A percentile compares a stretch with the other conserved stretches of the same genome.
Conservation (phyloP, 2,113 vertebrate species). For the Lates calcarifer region DNA sequence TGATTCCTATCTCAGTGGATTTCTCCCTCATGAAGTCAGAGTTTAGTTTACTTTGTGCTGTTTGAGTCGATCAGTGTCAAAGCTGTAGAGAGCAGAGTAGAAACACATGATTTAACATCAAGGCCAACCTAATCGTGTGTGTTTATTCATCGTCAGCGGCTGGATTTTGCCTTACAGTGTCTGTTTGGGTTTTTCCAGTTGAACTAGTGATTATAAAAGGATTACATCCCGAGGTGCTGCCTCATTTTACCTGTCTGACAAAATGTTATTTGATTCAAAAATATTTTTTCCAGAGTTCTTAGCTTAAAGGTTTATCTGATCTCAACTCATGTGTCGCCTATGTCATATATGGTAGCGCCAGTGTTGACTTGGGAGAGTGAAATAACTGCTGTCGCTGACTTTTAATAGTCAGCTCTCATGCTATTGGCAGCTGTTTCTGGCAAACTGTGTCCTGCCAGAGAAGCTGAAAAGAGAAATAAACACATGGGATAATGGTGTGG, state of each 20-base stretch:
- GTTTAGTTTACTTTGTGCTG: background rate
- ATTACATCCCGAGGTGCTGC: slow-evolving; percentile 25
- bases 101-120: slow-evolving; percentile 7
- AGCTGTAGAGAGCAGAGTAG: background rate
- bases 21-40: slow-evolving; percentile 27
- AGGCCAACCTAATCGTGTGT: background rate
- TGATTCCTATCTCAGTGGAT: slow-evolving; percentile 3
- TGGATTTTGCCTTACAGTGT: background rate
- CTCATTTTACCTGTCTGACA: background rate
- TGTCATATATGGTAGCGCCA: background rate
- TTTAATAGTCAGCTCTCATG: background rate
- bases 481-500: background rate
- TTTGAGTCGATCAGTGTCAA: slow-evolving; percentile 33
- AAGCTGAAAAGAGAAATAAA: background rate
- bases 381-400: background rate
- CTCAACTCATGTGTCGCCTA: background rate
- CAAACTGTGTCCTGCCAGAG: background rate
- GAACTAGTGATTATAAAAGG: background rate
- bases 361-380: background rate
- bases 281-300: background rate
- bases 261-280: background rate
- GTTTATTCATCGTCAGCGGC: background rate
- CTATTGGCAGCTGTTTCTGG: background rate
- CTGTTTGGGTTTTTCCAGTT: slow-evolving; percentile 18
- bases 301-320: slow-evolving; percentile 21